Evolutionary conservation across 1,140 invertebrate species (phyloP).

Genomic region (Platorchestia sp.): DNA sequence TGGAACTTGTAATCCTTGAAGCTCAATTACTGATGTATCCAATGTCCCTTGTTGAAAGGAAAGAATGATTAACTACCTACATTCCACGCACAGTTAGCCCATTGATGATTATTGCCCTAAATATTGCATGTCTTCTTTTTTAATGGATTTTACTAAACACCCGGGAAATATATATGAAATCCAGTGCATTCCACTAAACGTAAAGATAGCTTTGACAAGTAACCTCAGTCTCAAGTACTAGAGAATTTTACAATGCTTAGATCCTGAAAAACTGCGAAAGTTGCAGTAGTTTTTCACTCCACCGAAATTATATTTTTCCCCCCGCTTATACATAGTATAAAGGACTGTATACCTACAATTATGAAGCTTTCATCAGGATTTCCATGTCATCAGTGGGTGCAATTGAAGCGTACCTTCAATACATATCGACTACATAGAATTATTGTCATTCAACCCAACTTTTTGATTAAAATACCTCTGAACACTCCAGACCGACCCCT

Average conservation of each 20-base stretch:
- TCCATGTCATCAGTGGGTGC: neutral
- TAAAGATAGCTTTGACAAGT: neutral
- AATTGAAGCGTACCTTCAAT: neutral
- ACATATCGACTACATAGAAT: neutral
- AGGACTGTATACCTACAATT: neutral
- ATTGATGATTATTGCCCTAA: no score
- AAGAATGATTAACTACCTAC: no score
- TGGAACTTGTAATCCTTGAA: neutral
- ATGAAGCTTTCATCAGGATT: neutral
- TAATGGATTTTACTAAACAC: no score
- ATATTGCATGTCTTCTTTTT: no score
- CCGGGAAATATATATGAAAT: no score
- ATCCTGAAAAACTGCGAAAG: no score
- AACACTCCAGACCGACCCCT: conserved; percentile 83
- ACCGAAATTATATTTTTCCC: no score
- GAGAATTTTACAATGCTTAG: no score
- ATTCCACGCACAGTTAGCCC: no score
- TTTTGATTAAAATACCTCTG: conserved; percentile 75
- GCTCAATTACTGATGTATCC: neutral
- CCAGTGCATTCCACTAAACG: neutral
- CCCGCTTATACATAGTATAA: neutral
- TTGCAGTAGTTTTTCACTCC: no score
- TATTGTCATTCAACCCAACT: neutral
- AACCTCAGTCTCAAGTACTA: no score
- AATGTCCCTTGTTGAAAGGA: neutral